Percentiles rank a stretch among this genome's conserved stretches.
Evolutionary conservation across 2,888 invertebrate genomes (phyloP).

Genomic region (Diachrysia chrysitis): DNA sequence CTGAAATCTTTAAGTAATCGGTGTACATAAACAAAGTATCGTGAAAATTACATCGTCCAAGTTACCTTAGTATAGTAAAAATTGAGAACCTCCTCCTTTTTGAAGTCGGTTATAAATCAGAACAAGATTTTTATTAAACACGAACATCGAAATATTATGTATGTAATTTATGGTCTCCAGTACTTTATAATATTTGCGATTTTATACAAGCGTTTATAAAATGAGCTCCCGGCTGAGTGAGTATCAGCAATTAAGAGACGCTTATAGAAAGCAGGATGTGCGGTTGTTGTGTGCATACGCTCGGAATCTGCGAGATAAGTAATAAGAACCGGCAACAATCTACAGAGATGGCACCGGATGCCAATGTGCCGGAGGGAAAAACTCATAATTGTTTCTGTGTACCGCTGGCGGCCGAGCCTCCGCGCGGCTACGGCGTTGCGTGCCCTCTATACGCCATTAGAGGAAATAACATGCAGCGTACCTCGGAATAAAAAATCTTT

Average conservation of each 20-base stretch:
- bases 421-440: slow-evolving; percentile 27
- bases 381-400: slow-evolving; percentile 79
- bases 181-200: background rate
- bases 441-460: slow-evolving; percentile 58
- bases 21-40: no score
- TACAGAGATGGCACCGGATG: slow-evolving; percentile 73
- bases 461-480: slow-evolving; percentile 65
- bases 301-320: slow-evolving; percentile 54
- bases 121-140: background rate
- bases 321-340: slow-evolving; percentile 60
- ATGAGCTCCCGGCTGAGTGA: slow-evolving; percentile 8
- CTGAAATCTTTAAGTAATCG: no score
- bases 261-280: slow-evolving; percentile 57
- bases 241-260: slow-evolving; percentile 40
- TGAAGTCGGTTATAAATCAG: no score
- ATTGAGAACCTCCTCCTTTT: no score
- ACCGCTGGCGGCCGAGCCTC: slow-evolving; percentile 57
- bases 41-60: no score
- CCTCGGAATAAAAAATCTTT: slow-evolving; percentile 36
- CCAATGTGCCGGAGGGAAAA: slow-evolving; percentile 73
- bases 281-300: slow-evolving; percentile 42
- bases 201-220: slow-evolving; percentile 14
- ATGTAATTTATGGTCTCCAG: background rate
- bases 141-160: background rate
- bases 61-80: no score